Percentiles rank a stretch among this genome's conserved stretches.
These are phyloP conservation scores for Dendrolimus houi DNA, from an alignment of 2,888 invertebrate genomes.

Conservation along the genomic window DNA sequence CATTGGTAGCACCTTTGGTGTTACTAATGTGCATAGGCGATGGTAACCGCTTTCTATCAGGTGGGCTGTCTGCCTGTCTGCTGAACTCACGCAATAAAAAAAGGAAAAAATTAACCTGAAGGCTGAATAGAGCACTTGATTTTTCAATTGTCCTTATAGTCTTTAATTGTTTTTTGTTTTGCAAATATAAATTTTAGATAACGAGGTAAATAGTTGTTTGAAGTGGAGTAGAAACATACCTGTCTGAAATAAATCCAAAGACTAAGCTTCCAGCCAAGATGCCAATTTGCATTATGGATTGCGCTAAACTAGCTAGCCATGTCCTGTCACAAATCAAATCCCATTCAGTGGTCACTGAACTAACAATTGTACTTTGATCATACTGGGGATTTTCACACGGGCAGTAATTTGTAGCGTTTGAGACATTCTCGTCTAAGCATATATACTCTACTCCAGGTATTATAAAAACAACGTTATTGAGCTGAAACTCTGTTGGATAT, in stretches of 20 bases:
- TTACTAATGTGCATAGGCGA: too few relatives aligned
- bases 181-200: background rate
- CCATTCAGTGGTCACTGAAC: conserved; percentile 78
- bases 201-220: background rate
- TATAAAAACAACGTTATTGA: conserved; percentile 73
- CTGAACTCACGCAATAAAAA: too few relatives aligned
- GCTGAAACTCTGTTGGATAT: conserved; percentile 74
- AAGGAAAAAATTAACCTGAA: too few relatives aligned
- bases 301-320: conserved; percentile 71
- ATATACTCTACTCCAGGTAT: conserved; percentile 69
- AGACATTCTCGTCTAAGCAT: conserved; percentile 47
- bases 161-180: background rate
- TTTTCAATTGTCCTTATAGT: too few relatives aligned
- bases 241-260: conserved; percentile 71
- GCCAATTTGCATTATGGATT: conserved; percentile 74
- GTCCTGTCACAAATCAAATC: conserved; percentile 75
- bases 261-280: conserved; percentile 72
- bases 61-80: too few relatives aligned
- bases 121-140: too few relatives aligned
- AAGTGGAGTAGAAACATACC: conserved; percentile 25
- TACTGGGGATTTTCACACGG: conserved; percentile 68
- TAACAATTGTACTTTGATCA: conserved; percentile 65
- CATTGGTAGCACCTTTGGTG: too few relatives aligned
- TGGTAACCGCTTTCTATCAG: too few relatives aligned
- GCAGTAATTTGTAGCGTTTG: conserved; percentile 51